Conservation (phyloP, 1,140 invertebrate species). For the Tetramorium simillimum region DNA sequence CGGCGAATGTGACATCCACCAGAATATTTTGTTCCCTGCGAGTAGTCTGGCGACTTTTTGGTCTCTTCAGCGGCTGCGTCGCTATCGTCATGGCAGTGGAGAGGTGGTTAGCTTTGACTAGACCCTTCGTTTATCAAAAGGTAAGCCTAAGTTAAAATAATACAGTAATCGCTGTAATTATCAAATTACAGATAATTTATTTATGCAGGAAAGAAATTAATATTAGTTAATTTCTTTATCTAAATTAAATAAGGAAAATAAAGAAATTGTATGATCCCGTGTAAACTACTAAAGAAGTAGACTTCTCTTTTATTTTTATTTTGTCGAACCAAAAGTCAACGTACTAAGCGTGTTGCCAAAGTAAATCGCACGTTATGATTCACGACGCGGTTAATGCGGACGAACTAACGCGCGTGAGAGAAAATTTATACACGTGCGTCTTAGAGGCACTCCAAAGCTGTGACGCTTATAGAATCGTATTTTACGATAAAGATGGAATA, state of each 20-base stretch:
- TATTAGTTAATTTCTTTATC: neutral
- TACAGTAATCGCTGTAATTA: neutral
- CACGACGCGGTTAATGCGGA: neutral
- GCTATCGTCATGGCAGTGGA: conserved; percentile 95
- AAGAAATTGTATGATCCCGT: neutral
- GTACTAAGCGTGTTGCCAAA: conserved; percentile 8
- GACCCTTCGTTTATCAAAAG: conserved; percentile 95
- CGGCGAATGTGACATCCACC: conserved; percentile 77
- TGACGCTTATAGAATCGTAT: conserved; percentile 31
- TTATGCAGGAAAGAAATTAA: neutral
- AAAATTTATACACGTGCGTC: conserved; percentile 25
- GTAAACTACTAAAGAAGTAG: neutral
- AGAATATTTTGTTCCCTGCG: conserved; percentile 88
- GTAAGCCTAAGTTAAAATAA: conserved; percentile 84
- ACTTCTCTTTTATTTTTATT: conserved; percentile 1
- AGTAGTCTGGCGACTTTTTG: conserved; percentile 92
- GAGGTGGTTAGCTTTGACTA: conserved; percentile 93
- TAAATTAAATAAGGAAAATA: neutral
- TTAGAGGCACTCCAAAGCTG: neutral
- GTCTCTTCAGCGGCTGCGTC: conserved; percentile 94
- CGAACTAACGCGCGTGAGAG: neutral
- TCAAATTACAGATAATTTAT: neutral
- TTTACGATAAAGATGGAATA: neutral
- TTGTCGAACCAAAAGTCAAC: neutral
- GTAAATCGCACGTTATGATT: conserved; percentile 23